Evolutionary conservation across 2,797 vertebrate species (phyloP), one percentile per base, ranked within the genome.

Genomic region (Huso huso): DNA sequence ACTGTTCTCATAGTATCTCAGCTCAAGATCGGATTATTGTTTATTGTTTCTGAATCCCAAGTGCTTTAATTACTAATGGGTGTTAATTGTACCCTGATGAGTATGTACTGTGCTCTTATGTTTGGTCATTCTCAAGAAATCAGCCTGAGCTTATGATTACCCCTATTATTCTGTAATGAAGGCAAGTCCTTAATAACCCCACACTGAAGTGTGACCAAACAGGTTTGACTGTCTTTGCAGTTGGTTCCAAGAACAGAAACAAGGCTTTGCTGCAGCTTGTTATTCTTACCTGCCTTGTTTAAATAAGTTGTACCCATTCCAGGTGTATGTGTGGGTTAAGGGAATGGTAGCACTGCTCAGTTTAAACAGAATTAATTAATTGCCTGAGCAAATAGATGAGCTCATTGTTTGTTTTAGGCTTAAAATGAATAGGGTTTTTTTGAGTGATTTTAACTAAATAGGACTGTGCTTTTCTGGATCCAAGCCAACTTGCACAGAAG

Each of bases 401-500:
- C 55, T 70, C 71, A 71, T 68, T 74, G 66, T 78, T 76, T 73
- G 72, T 10, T 62, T 79, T 78, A 60, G 66, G 74, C 73, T 74
- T 69, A 67, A 65, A 62, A 72, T 9, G 61, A 69, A 68, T 64
- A 64, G 63, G 4, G 37, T 55, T 66, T 65, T 69, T 66, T 70
- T 74, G 61, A 70, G 65, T 74, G 75, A 73, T 74, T 77, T 67
- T 66, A 61, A 78, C 69, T 72, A 75, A 79, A 74, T 69, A 72
- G 68, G 68, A 70, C 67, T 71, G 61, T 72, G 73, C 75, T 73
- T 73, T 59, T 49, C 70, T 75, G 71, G 71, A 78, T 71, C 65
- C 67, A 23, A 5, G 66, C 70, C 75, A 65, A 62, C 63, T 49
- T 75, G 69, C 71, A 71, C 74, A 78, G 68, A 76, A 69, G 67